Evolutionary conservation across 2,113 vertebrate genomes (phyloP).

Genomic region (Poecilia latipinna): DNA sequence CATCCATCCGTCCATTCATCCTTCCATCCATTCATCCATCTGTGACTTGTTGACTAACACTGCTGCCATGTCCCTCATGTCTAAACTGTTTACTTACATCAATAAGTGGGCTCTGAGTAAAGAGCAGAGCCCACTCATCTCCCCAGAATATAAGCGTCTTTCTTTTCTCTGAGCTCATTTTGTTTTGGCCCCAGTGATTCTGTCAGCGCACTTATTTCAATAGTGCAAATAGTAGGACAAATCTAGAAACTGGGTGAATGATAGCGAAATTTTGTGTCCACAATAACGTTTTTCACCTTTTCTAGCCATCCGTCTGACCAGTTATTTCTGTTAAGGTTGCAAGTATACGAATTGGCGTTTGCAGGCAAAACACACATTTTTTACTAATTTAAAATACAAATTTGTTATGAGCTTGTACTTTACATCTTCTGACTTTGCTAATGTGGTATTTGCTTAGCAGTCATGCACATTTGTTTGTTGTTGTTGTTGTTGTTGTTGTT

Average conservation of each 20-base stretch:
- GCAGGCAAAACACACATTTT: too few species aligned
- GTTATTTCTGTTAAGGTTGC: too few species aligned
- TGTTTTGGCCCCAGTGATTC: constrained; percentile 10
- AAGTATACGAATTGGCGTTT: too few species aligned
- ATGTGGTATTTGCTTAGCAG: neutral
- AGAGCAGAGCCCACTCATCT: constrained; percentile 64
- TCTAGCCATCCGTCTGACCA: too few species aligned
- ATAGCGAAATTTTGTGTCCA: neutral
- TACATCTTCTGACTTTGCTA: too few species aligned
- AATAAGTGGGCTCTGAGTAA: constrained; percentile 45
- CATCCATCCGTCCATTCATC: neutral
- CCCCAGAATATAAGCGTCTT: constrained; percentile 20
- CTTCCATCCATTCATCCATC: neutral
- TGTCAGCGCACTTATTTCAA: constrained; percentile 18
- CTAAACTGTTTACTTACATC: constrained; percentile 64
- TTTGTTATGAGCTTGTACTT: too few species aligned
- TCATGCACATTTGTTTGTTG: neutral
- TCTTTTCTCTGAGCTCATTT: constrained; percentile 29
- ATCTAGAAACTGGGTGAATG: neutral
- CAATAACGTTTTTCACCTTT: neutral
- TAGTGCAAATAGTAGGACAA: neutral
- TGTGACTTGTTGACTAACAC: constrained; percentile 29
- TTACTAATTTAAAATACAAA: too few species aligned
- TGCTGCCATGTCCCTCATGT: constrained; percentile 48
- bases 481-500: too few species aligned